phyloP scores from a whole-genome alignment of 2,797 vertebrate genomes.

The Notoglanidium macrostoma region DNA sequence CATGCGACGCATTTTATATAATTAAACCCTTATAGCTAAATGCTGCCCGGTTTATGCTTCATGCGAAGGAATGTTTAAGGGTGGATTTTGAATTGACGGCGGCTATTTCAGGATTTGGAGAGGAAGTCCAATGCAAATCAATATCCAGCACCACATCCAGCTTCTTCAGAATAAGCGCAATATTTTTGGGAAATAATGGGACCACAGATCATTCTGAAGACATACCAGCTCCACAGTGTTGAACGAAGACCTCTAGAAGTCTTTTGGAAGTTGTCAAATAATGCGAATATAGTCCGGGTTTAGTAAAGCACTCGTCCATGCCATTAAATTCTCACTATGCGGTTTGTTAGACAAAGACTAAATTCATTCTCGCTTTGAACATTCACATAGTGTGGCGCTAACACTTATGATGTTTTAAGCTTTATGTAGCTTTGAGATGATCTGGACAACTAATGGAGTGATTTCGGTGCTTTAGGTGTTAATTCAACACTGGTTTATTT shows the following conservation, averaged over 20 bases:
- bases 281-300: background rate
- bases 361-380: background rate
- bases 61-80: background rate
- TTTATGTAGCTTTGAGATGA: background rate
- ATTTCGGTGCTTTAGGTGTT: too few species aligned
- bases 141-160: background rate
- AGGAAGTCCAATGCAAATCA: background rate
- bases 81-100: background rate
- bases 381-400: background rate
- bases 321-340: background rate
- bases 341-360: background rate
- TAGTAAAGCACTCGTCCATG: background rate
- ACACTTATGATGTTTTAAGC: background rate
- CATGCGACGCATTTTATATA: constrained; percentile 11
- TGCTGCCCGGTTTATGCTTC: background rate
- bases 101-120: background rate
- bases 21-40: background rate
- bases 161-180: background rate
- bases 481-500: background rate
- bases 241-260: background rate
- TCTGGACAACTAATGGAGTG: background rate
- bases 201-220: background rate
- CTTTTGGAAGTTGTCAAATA: background rate
- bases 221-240: background rate
- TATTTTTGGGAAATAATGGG: background rate